Conservation (phyloP, 2,797 vertebrate genomes). For the Dendrocincla fuliginosa region DNA sequence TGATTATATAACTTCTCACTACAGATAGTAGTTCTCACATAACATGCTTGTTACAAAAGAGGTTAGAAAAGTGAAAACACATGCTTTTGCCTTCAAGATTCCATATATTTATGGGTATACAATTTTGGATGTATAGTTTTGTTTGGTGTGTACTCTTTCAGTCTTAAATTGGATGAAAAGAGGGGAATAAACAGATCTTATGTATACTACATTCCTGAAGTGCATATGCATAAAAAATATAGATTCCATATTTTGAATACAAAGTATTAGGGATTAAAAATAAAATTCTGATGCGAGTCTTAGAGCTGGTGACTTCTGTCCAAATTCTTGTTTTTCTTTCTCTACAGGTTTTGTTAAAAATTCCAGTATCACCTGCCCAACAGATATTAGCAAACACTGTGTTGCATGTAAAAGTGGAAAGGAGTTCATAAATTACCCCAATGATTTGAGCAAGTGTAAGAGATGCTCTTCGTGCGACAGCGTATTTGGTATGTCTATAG, state of each 20-base stretch:
- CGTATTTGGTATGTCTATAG: neutral
- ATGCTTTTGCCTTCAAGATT: neutral
- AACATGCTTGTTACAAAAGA: neutral
- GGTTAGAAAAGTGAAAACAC: neutral
- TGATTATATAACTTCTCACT: neutral
- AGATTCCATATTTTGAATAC: neutral
- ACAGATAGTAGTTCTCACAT: neutral
- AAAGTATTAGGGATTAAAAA: neutral
- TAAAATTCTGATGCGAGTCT: neutral
- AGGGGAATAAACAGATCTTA: neutral
- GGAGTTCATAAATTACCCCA: neutral
- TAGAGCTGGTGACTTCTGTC: neutral
- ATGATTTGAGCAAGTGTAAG: neutral
- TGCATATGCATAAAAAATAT: neutral
- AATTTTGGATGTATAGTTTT: neutral
- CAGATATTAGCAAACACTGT: neutral
- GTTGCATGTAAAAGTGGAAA: neutral
- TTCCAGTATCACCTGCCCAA: neutral
- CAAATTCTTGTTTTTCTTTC: neutral
- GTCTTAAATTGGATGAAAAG: neutral
- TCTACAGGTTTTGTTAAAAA: conserved; percentile 50
- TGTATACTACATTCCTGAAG: neutral
- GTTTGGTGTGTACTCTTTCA: neutral
- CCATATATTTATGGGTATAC: neutral
- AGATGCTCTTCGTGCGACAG: conserved; percentile 16